A percentile compares a stretch with the other conserved stretches of the same genome.
Conservation (phyloP, 2,797 vertebrate genomes). For the Labeo calbasu region DNA sequence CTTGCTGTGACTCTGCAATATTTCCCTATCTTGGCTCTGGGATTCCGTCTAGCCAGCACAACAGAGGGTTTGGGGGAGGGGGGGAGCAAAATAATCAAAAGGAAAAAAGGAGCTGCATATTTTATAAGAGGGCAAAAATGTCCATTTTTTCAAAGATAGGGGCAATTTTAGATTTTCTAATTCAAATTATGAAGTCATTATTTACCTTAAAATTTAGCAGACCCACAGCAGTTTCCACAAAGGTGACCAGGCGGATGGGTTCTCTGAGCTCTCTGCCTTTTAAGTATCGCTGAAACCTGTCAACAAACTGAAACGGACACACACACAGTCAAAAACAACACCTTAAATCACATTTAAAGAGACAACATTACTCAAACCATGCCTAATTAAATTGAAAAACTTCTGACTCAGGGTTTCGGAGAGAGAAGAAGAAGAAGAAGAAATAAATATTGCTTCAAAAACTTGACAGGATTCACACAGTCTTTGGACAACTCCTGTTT, state of each 20-base stretch:
- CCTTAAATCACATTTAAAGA: conserved; percentile 48
- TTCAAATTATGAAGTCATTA: conserved; percentile 52
- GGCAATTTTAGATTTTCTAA: not conserved
- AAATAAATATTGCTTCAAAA: conserved; percentile 24
- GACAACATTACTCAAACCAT: conserved; percentile 28
- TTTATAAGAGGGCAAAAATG: conserved; percentile 52
- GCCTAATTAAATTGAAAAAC: conserved; percentile 45
- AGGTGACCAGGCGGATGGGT: conserved; percentile 95
- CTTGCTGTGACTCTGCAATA: conserved; percentile 76
- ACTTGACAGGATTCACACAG: conserved; percentile 34
- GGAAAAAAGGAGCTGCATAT: conserved; percentile 67
- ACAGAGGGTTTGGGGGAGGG: conserved; percentile 61
- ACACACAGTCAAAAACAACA: conserved; percentile 27
- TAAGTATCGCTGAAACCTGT: conserved; percentile 89
- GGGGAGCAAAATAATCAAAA: conserved; percentile 67
- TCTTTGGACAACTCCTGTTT: conserved; percentile 54
- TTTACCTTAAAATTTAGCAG: conserved; percentile 99
- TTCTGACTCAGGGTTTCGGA: conserved; percentile 48
- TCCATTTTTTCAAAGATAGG: not conserved
- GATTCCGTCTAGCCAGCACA: conserved; percentile 72
- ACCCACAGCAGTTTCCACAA: conserved; percentile 98
- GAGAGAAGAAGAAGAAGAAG: conserved; percentile 23
- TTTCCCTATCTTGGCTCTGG: conserved; percentile 71
- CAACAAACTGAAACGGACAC: conserved; percentile 88
- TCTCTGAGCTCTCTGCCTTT: conserved; percentile 89